Base-by-base conservation (phyloP, 2,888 invertebrate genomes). In the Anodontia alba region DNA sequence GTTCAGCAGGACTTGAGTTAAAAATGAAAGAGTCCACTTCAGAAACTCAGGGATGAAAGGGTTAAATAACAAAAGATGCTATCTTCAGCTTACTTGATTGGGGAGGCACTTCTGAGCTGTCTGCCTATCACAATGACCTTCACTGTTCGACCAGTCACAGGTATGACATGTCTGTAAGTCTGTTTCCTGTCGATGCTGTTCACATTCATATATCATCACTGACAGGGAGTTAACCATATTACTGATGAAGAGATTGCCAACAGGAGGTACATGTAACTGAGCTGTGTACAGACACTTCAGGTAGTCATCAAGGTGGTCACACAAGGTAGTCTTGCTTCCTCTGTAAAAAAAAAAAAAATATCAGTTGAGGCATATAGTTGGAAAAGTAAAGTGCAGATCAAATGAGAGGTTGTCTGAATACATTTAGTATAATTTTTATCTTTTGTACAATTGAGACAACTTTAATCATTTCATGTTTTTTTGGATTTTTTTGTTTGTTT, bases 51-150 rank as follows among this genome's bases (percentile, higher is more conserved):
- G n/a, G n/a, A n/a, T n/a, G n/a, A n/a, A n/a, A n/a, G n/a, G n/a
- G n/a, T n/a, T n/a, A n/a, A n/a, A n/a, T n/a, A n/a, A n/a, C n/a
- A n/a, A n/a, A n/a, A n/a, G n/a, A n/a, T n/a, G n/a, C n/a, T n/a
- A n/a, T n/a, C n/a, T n/a, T n/a, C n/a, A n/a, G 5, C 38, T n/a
- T 73, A 81, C 81, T 78, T 81, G 81, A 46, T 74, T 73, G 7
- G 49, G 54, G 20, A 74, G 68, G 33, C 81, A 81, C 33, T 26
- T 54, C 49, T 74, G 62, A 23, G 72, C 23, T n/a, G 71, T 51
- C 71, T 71, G 62, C n/a, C 29, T 20, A 42, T 81, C 77, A 78
- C 81, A 81, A 10, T 69, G 71, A 66, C 78, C 81, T 29, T 66
- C 26, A 68, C 42, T 74, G 8, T 38, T 54, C 5, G 42, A 70